Evolutionary conservation across 2,113 vertebrate species (phyloP), one percentile per base, ranked within the genome.

Genomic region (Paralichthys olivaceus): DNA sequence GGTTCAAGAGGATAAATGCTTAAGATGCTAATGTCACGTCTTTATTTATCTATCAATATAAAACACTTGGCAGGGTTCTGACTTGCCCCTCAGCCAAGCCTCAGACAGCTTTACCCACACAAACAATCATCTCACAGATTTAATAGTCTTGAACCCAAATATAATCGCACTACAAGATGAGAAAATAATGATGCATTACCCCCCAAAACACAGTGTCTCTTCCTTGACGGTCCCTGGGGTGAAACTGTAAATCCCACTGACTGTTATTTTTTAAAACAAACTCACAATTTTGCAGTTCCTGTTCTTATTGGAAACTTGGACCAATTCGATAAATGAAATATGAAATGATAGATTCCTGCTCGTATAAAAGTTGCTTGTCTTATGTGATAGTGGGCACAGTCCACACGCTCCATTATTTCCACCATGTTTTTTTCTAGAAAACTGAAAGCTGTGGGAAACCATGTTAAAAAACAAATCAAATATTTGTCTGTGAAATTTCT

Each of bases 41-140:
- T 60, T 72, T 54, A 75, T 69, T 69, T 58, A 74, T 68, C 56
- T 74, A 63, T 73, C 69, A 67, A 72, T 56, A 80, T 80, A 37
- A 74, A 73, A 64, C 49, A 19, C 51, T 80, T 73, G 53, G 59
- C 65, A 59, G 43, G 47, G 45, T 34, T 54, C 54, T 0, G 5
- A 7, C 29, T 9, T 22, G 32, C 65, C 51, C 58, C 29, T 43
- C 22, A 56, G 56, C 55, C 54, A 67, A 43, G 66, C n/a, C 47
- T 61, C 1, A 1, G 45, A 29, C 60, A 28, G 28, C 40, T 28
- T 51, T 53, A 32, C 26, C 23, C 11, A 29, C 45, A 23, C 11
- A 40, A 51, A 29, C n/a, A 51, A 45, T 55, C 1, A 34, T 23
- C 64, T 53, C 7, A 47, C 4, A 61, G 25, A 72, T 67, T n/a